Evolutionary conservation across 2,888 invertebrate species (phyloP).

Genomic region (Ernsta delagoae): DNA sequence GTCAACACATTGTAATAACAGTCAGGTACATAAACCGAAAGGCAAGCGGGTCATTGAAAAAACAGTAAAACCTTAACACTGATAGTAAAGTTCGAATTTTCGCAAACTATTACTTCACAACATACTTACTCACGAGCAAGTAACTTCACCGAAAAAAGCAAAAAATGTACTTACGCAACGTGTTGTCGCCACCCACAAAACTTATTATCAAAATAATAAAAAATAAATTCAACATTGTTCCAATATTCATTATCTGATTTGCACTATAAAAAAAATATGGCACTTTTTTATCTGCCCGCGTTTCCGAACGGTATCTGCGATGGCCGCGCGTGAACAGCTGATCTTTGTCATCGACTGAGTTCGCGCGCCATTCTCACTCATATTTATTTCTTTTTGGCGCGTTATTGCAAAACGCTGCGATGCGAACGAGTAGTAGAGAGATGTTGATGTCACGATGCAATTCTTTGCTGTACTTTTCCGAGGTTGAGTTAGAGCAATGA

Average conservation of each 20-base stretch:
- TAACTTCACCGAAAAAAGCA: conserved; percentile 40
- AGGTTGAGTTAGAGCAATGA: conserved; percentile 9
- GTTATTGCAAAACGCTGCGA: conserved; percentile 47
- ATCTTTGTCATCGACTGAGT: conserved; percentile 44
- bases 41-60: conserved; percentile 17
- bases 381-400: conserved; percentile 49
- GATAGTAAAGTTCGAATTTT: conserved; percentile 32
- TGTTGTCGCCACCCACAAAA: conserved; percentile 49
- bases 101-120: conserved; percentile 26
- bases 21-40: conserved; percentile 15
- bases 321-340: conserved; percentile 29
- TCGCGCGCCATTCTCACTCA: conserved; percentile 48
- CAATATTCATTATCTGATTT: conserved; percentile 21
- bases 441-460: conserved; percentile 43
- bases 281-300: conserved; percentile 20
- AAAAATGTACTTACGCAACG: conserved; percentile 53
- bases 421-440: conserved; percentile 45
- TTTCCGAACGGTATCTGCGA: conserved; percentile 35
- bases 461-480: conserved; percentile 28
- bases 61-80: conserved; percentile 17
- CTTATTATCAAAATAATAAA: conserved; percentile 45
- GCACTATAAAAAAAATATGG: conserved; percentile 35
- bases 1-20: conserved; percentile 15
- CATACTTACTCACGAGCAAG: conserved; percentile 22
- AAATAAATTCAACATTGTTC: conserved; percentile 47